Percentiles rank a stretch among this genome's conserved stretches.
phyloP scores from a whole-genome alignment of 2,888 invertebrate species.

The Nomada fabriciana region DNA sequence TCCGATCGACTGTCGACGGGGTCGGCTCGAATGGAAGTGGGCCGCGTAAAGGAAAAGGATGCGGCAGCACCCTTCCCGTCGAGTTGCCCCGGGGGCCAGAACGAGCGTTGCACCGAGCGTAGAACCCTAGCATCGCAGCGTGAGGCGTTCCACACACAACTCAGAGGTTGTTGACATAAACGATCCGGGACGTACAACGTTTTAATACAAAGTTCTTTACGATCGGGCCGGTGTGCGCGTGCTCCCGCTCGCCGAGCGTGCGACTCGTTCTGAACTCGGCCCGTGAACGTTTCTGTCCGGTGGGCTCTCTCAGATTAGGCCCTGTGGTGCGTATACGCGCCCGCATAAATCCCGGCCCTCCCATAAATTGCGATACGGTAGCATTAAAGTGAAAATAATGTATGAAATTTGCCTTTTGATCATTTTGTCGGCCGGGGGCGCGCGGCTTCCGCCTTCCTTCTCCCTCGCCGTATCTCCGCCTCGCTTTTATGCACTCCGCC shows the following conservation, averaged over 20 bases:
- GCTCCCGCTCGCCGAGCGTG: slow-evolving; percentile 37
- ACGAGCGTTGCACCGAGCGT: slow-evolving; percentile 60
- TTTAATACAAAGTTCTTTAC: slow-evolving; percentile 80
- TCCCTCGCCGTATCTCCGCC: neutral
- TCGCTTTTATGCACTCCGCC: slow-evolving; percentile 34
- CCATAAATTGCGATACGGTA: slow-evolving; percentile 84
- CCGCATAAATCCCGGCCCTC: slow-evolving; percentile 82
- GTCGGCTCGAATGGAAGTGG: slow-evolving; percentile 31
- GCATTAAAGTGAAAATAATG: slow-evolving; percentile 84
- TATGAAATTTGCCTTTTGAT: slow-evolving; percentile 84
- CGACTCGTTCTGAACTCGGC: slow-evolving; percentile 42
- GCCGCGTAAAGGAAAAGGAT: slow-evolving; percentile 54
- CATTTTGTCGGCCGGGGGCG: slow-evolving; percentile 83
- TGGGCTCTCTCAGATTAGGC: slow-evolving; percentile 71
- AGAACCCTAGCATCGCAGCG: slow-evolving; percentile 63
- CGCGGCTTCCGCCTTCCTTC: slow-evolving; percentile 77
- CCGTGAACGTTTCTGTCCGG: slow-evolving; percentile 61
- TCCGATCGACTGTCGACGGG: slow-evolving; percentile 26
- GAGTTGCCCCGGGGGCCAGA: slow-evolving; percentile 66
- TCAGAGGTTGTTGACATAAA: slow-evolving; percentile 79
- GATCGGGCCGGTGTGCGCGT: slow-evolving; percentile 65
- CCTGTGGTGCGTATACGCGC: slow-evolving; percentile 76
- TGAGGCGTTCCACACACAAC: slow-evolving; percentile 76
- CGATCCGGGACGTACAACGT: slow-evolving; percentile 75
- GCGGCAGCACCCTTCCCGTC: slow-evolving; percentile 61